These are phyloP conservation scores for Mus caroli DNA, from an alignment of 2,797 vertebrate species.

Conservation along the genomic window DNA sequence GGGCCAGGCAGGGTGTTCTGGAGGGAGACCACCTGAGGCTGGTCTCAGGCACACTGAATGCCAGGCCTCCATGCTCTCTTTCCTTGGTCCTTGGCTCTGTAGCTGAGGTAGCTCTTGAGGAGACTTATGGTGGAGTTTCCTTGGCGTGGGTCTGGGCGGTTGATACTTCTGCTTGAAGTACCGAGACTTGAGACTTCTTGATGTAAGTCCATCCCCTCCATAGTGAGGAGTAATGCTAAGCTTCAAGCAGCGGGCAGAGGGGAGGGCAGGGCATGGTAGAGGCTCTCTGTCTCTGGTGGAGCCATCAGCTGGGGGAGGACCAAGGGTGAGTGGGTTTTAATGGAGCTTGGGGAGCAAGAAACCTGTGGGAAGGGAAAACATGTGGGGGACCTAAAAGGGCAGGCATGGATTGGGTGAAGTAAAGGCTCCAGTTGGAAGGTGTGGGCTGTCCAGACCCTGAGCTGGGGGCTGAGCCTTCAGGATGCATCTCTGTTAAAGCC, in stretches of 20 bases:
- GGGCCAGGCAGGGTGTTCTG: background rate
- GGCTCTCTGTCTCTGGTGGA: background rate
- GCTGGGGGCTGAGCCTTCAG: background rate
- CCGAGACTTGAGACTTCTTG: background rate
- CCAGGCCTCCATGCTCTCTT: background rate
- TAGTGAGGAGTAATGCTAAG: background rate
- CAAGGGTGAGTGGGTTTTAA: background rate
- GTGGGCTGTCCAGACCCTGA: background rate
- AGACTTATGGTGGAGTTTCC: background rate
- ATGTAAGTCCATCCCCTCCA: background rate
- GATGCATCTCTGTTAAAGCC: background rate
- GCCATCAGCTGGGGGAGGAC: background rate
- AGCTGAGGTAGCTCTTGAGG: background rate
- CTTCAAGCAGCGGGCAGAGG: background rate
- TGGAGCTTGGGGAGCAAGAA: background rate
- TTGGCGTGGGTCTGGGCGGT: background rate
- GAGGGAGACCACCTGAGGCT: background rate
- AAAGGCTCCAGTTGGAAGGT: background rate
- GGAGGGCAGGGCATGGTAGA: background rate
- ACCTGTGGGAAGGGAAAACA: background rate
- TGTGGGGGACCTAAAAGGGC: background rate
- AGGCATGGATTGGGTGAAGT: background rate
- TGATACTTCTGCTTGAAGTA: background rate
- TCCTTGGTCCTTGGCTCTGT: background rate
- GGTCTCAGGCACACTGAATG: background rate